These are phyloP conservation scores for Pseudomugil gertrudae DNA, from an alignment of 2,797 vertebrate species.

Conservation along the genomic window DNA sequence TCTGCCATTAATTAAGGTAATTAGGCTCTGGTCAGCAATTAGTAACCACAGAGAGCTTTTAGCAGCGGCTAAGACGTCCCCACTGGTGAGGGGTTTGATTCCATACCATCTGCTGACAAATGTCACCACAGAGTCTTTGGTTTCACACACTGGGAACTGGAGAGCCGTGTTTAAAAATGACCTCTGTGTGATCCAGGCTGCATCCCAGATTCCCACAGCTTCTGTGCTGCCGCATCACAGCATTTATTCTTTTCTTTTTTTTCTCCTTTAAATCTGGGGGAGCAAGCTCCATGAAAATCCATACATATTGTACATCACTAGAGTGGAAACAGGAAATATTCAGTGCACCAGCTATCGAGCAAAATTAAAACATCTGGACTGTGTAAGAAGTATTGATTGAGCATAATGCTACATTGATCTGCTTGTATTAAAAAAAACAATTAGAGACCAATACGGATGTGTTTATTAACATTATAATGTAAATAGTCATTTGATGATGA, in stretches of 20 bases:
- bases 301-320: constrained; percentile 58
- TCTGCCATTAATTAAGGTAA: constrained; percentile 96
- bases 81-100: constrained; percentile 86
- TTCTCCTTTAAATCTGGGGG: constrained; percentile 54
- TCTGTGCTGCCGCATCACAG: constrained; percentile 47
- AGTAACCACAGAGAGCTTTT: constrained; percentile 93
- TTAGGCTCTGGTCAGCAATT: constrained; percentile 93
- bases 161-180: constrained; percentile 88
- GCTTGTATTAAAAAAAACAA: constrained; percentile 74
- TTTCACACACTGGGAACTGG: constrained; percentile 86
- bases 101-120: constrained; percentile 89
- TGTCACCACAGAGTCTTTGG: constrained; percentile 85
- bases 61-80: constrained; percentile 82
- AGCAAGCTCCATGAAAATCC: constrained; percentile 68
- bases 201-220: constrained; percentile 62
- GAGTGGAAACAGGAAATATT: constrained; percentile 70
- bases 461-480: constrained; percentile 67
- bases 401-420: constrained; percentile 74
- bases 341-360: constrained; percentile 71
- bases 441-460: constrained; percentile 71
- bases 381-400: constrained; percentile 78
- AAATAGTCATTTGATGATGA: constrained; percentile 34
- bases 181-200: constrained; percentile 82
- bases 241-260: constrained; percentile 60
- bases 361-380: constrained; percentile 77